These are phyloP conservation scores for zebrafish (Danio rerio) DNA, from an alignment of 2,113 vertebrate genomes.

Conservation along the genomic window DNA sequence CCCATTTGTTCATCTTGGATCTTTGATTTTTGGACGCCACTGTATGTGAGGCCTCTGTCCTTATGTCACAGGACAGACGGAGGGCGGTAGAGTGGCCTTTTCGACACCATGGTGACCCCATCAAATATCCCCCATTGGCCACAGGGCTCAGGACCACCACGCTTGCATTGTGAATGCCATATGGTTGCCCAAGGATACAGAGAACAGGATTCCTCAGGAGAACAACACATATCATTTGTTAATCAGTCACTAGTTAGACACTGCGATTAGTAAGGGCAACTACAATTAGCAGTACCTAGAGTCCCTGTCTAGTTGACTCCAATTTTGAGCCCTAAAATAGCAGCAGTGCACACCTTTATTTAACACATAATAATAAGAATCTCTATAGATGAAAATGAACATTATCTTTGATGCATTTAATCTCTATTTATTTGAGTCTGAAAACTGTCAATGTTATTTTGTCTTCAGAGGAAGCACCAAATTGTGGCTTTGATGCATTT, in stretches of 20 bases:
- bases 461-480: background rate
- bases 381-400: too few relatives aligned
- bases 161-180: constrained; percentile 61
- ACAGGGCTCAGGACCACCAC: constrained; percentile 66
- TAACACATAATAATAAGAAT: background rate
- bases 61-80: constrained; percentile 58
- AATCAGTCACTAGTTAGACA: background rate
- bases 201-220: constrained; percentile 38
- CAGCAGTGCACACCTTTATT: background rate
- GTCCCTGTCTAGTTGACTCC: background rate
- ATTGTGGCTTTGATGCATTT: background rate
- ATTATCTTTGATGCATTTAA: too few relatives aligned
- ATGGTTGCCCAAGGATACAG: constrained; percentile 68
- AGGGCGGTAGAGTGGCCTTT: constrained; percentile 63
- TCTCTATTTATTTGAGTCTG: background rate
- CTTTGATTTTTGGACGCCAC: background rate
- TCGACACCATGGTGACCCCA: constrained; percentile 54
- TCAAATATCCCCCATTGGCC: constrained; percentile 58
- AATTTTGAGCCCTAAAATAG: background rate
- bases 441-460: background rate
- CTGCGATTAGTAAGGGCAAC: background rate
- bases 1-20: background rate
- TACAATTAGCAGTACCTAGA: background rate
- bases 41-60: constrained; percentile 67
- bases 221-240: constrained; percentile 37